Percentiles rank a stretch among this genome's conserved stretches.
Evolutionary conservation across 2,797 vertebrate species (phyloP).

Genomic region (Lophotriccus pileatus): DNA sequence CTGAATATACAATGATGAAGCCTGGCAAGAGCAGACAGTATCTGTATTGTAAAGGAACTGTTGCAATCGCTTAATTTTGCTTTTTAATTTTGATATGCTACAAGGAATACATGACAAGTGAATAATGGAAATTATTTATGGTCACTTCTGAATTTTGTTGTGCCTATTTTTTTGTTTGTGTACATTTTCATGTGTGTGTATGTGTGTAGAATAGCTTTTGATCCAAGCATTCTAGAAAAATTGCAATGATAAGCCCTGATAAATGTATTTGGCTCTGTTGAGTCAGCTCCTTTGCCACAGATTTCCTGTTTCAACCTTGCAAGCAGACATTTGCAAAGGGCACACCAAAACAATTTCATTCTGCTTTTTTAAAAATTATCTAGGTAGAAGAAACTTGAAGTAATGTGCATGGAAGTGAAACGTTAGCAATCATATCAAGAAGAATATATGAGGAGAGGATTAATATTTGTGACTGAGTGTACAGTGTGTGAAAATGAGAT

Average conservation of each 20-base stretch:
- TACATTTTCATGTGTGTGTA: fast-evolving
- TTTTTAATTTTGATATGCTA: background rate
- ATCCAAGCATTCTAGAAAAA: background rate
- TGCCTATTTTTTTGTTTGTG: background rate
- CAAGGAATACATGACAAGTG: background rate
- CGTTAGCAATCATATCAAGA: background rate
- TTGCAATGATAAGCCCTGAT: constrained; percentile 11
- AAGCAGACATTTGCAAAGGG: background rate
- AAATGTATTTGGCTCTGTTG: background rate
- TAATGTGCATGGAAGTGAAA: background rate
- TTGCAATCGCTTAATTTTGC: background rate
- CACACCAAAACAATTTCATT: background rate
- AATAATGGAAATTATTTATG: background rate
- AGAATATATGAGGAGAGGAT: background rate
- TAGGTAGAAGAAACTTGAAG: constrained; percentile 8
- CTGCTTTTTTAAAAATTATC: background rate
- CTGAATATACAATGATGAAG: background rate
- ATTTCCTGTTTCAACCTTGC: constrained; percentile 5
- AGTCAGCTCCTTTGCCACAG: background rate
- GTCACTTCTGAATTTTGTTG: background rate
- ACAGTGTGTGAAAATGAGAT: background rate
- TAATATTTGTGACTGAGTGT: constrained; percentile 1
- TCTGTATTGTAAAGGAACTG: background rate
- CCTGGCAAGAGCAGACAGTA: background rate
- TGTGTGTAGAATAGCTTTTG: background rate